Evolutionary conservation across 2,888 invertebrate species (phyloP), one percentile per base, ranked within the genome.

Genomic region (Leucophenga montana): DNA sequence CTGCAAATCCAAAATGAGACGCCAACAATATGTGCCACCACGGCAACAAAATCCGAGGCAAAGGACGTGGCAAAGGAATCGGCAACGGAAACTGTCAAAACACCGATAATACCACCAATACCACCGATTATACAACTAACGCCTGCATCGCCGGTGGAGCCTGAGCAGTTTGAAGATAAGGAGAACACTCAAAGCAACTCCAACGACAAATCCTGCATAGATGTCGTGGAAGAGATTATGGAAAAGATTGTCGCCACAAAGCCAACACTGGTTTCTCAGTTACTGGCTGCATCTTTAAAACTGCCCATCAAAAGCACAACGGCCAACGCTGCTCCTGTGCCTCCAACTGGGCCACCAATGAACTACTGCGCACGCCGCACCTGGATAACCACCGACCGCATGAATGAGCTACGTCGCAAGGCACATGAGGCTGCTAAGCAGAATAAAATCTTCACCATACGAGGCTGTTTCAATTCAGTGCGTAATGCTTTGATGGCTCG

Each of bases 391-490:
- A 91, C 90, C 56, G 93, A 94, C 11, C 89, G 92, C 83, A 91
- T 94, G 90, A 90, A 90, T 83, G 92, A 92, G 72, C 85, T 94
- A 69, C 91, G 91, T 72, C 92, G 92, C 77, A 89, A 91, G 73
- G 93, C 93, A 0, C 93, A 93, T 27, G 90, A 88, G 66, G 93
- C 93, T 0, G 91, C 92, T 83, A 92, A 89, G 77, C 92, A 92
- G 4, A 92, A 90, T 74, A 92, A 92, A 86, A 91, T 92, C 39
- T 94, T 93, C 79, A 92, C 92, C 83, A 92, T 93, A 85, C 92
- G 92, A 78, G 94, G 94, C 1, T 93, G 93, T 65, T 94, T 93
- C 87, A 92, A 92, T 9, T 92, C 94, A 0, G 90, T 95, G 9
- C 90, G 94, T 4, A 91, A 92, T 72, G 93, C 94, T 1, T 89